A percentile compares a stretch with the other conserved stretches of the same genome.
These are phyloP conservation scores for Sebastes diaconus DNA, from an alignment of 2,797 vertebrate species.

Conservation along the genomic window DNA sequence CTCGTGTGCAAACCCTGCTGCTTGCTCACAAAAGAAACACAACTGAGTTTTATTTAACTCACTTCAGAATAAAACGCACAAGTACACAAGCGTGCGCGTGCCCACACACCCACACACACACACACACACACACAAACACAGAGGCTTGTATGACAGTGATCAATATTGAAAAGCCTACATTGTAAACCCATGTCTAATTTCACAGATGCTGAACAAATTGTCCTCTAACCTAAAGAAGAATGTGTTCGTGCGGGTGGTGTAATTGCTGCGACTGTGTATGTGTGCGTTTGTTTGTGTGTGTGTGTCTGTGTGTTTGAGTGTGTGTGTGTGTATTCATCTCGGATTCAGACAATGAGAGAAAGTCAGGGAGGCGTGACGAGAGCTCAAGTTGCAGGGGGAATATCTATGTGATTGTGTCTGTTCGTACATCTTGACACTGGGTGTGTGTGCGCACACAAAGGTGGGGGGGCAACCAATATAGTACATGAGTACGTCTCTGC, in stretches of 20 bases:
- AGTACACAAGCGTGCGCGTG: neutral
- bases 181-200: conserved; percentile 81
- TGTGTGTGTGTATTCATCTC: conserved; percentile 59
- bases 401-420: conserved; percentile 71
- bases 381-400: conserved; percentile 71
- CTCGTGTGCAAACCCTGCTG: neutral
- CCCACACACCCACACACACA: neutral
- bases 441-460: neutral
- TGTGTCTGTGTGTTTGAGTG: conserved; percentile 33
- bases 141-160: conserved; percentile 70
- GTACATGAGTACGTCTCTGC: conserved; percentile 32
- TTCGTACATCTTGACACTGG: conserved; percentile 55
- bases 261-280: conserved; percentile 55
- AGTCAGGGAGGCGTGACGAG: conserved; percentile 76
- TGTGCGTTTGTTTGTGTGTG: conserved; percentile 31
- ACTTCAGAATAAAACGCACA: conserved; percentile 12
- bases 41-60: conserved; percentile 5
- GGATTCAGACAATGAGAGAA: conserved; percentile 76
- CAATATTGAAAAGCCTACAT: conserved; percentile 75
- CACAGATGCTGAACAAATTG: conserved; percentile 82
- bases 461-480: neutral
- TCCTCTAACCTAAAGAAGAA: conserved; percentile 74
- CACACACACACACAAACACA: neutral
- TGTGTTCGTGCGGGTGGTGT: conserved; percentile 51
- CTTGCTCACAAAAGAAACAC: neutral